Percentiles rank a stretch among this genome's conserved stretches.
These are phyloP conservation scores for Penaeus chinensis DNA, from an alignment of 1,140 invertebrate species.

Conservation along the genomic window DNA sequence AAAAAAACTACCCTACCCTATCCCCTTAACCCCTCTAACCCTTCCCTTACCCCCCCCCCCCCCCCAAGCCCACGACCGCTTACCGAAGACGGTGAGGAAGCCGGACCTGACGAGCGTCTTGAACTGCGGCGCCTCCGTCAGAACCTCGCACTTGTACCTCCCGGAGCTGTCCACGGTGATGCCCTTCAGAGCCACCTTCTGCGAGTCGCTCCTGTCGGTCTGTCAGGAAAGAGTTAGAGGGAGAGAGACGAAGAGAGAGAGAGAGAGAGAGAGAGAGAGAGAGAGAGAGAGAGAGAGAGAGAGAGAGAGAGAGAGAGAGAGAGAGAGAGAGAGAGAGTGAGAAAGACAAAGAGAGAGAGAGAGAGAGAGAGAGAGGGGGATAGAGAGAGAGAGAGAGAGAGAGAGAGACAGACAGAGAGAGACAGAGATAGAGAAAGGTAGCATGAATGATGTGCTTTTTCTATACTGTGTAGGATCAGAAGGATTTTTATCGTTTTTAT, in stretches of 20 bases:
- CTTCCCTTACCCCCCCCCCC: not conserved
- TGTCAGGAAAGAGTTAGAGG: not conserved
- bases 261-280: not conserved
- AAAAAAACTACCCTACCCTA: not conserved
- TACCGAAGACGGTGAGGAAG: conserved; percentile 80
- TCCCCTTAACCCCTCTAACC: not conserved
- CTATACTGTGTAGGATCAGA: no score
- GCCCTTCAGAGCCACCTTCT: conserved; percentile 78
- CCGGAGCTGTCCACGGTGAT: conserved; percentile 80
- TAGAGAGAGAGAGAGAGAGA: not conserved
- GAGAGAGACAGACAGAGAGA: not conserved
- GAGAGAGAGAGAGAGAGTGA: not conserved
- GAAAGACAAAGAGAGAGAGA: not conserved
- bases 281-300: not conserved
- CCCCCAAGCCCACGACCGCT: conserved; percentile 68
- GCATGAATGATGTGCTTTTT: not conserved
- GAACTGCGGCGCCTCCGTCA: conserved; percentile 81
- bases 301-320: not conserved
- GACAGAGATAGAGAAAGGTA: not conserved
- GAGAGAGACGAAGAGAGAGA: not conserved
- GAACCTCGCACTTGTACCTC: conserved; percentile 86
- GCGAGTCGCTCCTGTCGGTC: conserved; percentile 72
- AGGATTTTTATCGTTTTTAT: no score
- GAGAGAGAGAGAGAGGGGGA: not conserved
- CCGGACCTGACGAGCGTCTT: conserved; percentile 76